Evolutionary conservation across 2,797 vertebrate species (phyloP).

Genomic region (Lepus oiostolus): DNA sequence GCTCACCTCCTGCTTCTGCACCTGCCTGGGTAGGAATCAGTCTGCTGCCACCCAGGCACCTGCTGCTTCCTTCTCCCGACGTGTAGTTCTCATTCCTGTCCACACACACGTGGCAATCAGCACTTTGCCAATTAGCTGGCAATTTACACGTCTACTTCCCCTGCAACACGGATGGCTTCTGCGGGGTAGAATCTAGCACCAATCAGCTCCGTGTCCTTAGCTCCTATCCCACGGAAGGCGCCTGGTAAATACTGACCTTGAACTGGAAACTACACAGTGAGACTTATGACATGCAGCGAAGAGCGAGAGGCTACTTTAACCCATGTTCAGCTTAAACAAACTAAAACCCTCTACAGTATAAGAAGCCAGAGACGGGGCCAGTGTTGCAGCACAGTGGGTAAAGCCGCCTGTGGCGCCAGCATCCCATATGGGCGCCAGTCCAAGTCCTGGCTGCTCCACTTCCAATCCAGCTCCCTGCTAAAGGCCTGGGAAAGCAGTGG

Average conservation of each 20-base stretch:
- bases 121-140: not conserved
- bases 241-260: not conserved
- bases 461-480: too few relatives aligned
- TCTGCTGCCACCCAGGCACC: not conserved
- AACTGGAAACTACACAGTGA: not conserved
- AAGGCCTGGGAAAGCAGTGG: too few relatives aligned
- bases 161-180: not conserved
- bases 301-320: not conserved
- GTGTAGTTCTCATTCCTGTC: not conserved
- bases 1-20: not conserved
- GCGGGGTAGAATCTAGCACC: not conserved
- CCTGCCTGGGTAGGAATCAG: not conserved
- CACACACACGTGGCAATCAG: not conserved
- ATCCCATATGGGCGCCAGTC: too few relatives aligned
- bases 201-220: not conserved
- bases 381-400: too few relatives aligned
- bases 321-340: slow-evolving; percentile 23
- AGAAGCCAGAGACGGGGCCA: not conserved
- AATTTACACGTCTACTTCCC: not conserved
- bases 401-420: too few relatives aligned
- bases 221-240: not conserved
- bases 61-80: not conserved
- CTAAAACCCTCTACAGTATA: not conserved
- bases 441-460: too few relatives aligned
- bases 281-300: not conserved